Conservation (phyloP, 2,113 vertebrate species). For the Grammomys surdaster region DNA sequence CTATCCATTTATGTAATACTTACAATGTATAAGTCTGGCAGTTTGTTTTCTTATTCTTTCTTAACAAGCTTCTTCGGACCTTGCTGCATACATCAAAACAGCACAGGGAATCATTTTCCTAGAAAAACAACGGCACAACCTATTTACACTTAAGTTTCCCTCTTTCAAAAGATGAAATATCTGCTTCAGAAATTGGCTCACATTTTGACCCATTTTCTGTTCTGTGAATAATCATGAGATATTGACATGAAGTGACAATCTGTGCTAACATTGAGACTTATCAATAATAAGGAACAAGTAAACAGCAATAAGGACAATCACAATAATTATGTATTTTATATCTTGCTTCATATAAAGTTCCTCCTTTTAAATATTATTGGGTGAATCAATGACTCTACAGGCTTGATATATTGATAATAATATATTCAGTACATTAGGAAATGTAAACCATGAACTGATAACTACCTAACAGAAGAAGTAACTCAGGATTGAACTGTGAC, state of each 20-base stretch:
- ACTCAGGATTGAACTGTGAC: constrained; percentile 37
- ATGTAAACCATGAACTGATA: constrained; percentile 19
- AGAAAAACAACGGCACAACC: background rate
- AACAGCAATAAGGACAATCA: background rate
- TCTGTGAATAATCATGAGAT: constrained; percentile 52
- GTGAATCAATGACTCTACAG: constrained; percentile 10
- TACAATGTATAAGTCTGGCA: background rate
- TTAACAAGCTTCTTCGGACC: background rate
- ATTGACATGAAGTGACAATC: constrained; percentile 46
- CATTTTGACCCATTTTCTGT: background rate
- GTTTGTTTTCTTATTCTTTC: background rate
- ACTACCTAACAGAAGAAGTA: background rate
- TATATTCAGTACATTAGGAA: constrained; percentile 27
- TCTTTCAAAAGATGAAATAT: background rate
- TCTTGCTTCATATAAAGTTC: constrained; percentile 32
- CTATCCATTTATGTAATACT: background rate
- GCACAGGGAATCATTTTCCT: background rate
- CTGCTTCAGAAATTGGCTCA: background rate
- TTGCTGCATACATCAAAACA: background rate
- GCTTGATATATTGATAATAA: constrained; percentile 19
- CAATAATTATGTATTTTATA: background rate
- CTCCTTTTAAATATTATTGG: constrained; percentile 19
- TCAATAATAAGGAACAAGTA: constrained; percentile 27
- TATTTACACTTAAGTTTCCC: background rate
- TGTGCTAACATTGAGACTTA: constrained; percentile 34